Base-by-base conservation (phyloP, 2,113 vertebrate species). In the Eonycteris spelaea region DNA sequence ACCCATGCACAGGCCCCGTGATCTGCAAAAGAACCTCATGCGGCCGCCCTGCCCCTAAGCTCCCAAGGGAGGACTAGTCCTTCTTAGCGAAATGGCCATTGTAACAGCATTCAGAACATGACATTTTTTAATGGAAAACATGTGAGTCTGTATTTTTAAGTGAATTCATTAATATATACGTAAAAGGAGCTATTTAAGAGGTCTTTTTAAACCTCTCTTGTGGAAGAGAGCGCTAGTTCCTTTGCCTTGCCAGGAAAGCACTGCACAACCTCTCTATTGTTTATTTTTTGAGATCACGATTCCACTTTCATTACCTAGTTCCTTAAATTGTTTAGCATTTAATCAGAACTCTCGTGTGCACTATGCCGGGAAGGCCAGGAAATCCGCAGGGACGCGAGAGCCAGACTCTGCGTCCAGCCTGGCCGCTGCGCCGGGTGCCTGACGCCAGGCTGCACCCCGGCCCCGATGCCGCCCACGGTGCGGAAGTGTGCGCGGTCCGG, bases 401-500 rank as follows among this genome's bases (percentile, higher is more conserved):
- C 6, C 6, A n/a, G 28, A 10, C 7, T 33, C 45, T 48, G 45
- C 35, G 45, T 65, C n/a, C 33, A 18, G 15, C 19, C 28, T 22
- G 40, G 18, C 15, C 30, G 0, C 14, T 14, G 33, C 0, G 28
- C 57, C 3, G 3, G 16, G 2, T 10, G 21, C 30, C 86, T 0
- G 4, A 24, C 0, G 10, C 15, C 35, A 9, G 51, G 45, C 33
- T 11, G n/a, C 19, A 21, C 33, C 30, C 21, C 3, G 19, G 28
- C n/a, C 16, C 33, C 18, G 16, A 57, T 15, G 7, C 51, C 10
- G 15, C 28, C n/a, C 19, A 5, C 6, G 0, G 0, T 0, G 14
- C 43, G 1, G 16, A 68, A 33, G 18, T 1, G 9, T 0, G 5
- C 5, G 7, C 7, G 7, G 70, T 35, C n/a, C 21, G 14, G 15